Conservation (phyloP, 2,888 invertebrate species). For the Nephrotoma flavescens region DNA sequence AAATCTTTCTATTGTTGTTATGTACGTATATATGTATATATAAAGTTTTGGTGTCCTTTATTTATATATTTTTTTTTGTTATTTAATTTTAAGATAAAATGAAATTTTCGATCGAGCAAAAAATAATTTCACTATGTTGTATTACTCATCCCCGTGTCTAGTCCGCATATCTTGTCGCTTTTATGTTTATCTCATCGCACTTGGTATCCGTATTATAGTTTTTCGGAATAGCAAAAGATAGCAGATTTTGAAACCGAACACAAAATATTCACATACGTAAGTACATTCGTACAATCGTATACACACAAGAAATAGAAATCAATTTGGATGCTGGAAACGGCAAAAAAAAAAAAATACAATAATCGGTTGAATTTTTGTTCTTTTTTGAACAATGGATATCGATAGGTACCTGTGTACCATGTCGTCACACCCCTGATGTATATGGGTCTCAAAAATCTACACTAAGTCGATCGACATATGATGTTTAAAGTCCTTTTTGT, state of each 20-base stretch:
- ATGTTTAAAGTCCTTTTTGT: background rate
- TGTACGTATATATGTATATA: background rate
- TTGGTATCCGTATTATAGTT: background rate
- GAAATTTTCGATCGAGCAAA: background rate
- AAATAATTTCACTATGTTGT: background rate
- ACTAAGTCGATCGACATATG: background rate
- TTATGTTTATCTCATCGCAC: background rate
- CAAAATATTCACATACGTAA: background rate
- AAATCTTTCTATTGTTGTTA: background rate
- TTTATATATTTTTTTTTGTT: background rate
- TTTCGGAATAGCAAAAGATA: background rate
- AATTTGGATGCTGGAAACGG: background rate
- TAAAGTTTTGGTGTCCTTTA: background rate
- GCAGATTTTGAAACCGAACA: background rate
- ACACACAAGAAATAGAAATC: background rate
- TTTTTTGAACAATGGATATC: background rate
- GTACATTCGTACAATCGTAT: background rate
- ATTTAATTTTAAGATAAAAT: background rate
- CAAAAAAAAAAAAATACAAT: background rate
- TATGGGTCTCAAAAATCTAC: background rate
- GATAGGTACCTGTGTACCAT: background rate
- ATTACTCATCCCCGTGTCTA: background rate
- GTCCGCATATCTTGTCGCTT: background rate
- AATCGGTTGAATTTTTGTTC: background rate
- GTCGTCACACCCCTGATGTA: background rate